Evolutionary conservation across 2,797 vertebrate species (phyloP).

Genomic region (Poecilia velifera): DNA sequence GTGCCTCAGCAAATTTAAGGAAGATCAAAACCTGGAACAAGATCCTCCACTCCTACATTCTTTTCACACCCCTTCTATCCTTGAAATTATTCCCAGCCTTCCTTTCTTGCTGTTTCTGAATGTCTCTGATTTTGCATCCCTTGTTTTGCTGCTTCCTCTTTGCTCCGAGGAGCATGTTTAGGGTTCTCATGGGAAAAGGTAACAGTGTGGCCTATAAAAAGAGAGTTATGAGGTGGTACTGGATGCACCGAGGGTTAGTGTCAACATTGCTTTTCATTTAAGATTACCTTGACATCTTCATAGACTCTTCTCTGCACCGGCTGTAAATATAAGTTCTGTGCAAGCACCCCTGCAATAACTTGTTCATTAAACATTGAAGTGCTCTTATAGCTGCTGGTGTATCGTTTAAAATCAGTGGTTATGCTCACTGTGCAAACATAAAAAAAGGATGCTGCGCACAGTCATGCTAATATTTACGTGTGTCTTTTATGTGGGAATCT

Average conservation of each 20-base stretch:
- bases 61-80: conserved; percentile 4
- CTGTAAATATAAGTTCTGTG: conserved; percentile 62
- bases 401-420: conserved; percentile 32
- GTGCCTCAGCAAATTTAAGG: conserved; percentile 23
- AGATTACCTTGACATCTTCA: conserved; percentile 75
- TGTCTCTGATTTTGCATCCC: conserved; percentile 24
- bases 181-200: conserved; percentile 75
- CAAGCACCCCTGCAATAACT: conserved; percentile 38
- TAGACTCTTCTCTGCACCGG: conserved; percentile 55
- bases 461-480: background rate
- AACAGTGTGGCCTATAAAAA: conserved; percentile 75
- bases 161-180: conserved; percentile 41
- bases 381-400: conserved; percentile 20
- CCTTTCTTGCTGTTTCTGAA: conserved; percentile 5
- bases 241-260: conserved; percentile 75
- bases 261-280: conserved; percentile 75
- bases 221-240: conserved; percentile 76
- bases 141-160: conserved; percentile 1
- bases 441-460: conserved; percentile 25
- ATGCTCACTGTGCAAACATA: conserved; percentile 44
- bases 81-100: conserved; percentile 31
- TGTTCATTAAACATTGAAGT: conserved; percentile 47
- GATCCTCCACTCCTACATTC: conserved; percentile 4
- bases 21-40: conserved; percentile 20
- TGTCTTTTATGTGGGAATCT: background rate